These are phyloP conservation scores for Oceanites oceanicus DNA, from an alignment of 2,113 vertebrate species.

Conservation along the genomic window DNA sequence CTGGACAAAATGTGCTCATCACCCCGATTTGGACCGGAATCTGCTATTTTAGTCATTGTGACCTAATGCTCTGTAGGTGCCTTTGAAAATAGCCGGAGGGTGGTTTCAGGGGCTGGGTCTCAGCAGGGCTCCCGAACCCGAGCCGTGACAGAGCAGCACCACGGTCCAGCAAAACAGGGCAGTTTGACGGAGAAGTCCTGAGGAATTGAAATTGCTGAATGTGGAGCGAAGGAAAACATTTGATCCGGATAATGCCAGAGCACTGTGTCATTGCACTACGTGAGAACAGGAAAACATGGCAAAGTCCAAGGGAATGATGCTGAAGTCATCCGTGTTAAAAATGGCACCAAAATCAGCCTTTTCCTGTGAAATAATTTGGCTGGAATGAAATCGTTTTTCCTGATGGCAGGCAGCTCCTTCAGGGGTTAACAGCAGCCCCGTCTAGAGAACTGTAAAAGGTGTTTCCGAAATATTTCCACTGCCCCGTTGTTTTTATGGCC, in stretches of 20 bases:
- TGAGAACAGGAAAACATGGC: background rate
- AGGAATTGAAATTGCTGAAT: background rate
- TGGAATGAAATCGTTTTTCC: background rate
- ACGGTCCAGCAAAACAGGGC: background rate
- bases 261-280: fast-evolving
- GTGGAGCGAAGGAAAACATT: fast-evolving
- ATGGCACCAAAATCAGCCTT: background rate
- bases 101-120: background rate
- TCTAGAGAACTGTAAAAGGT: constrained; percentile 41
- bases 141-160: fast-evolving
- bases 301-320: background rate
- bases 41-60: constrained; percentile 33
- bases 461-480: constrained; percentile 61
- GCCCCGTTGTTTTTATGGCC: constrained; percentile 20
- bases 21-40: background rate
- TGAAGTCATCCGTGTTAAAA: background rate
- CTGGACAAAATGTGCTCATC: constrained; percentile 36
- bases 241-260: background rate
- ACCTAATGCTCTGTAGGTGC: constrained; percentile 32
- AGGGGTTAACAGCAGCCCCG: constrained; percentile 54
- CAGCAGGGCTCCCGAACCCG: background rate
- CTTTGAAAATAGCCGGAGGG: background rate
- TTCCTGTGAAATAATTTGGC: background rate
- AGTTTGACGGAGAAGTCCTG: fast-evolving
- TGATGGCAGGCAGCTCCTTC: background rate